phyloP scores from a whole-genome alignment of 2,888 invertebrate species.

The Morinoia aosen region DNA sequence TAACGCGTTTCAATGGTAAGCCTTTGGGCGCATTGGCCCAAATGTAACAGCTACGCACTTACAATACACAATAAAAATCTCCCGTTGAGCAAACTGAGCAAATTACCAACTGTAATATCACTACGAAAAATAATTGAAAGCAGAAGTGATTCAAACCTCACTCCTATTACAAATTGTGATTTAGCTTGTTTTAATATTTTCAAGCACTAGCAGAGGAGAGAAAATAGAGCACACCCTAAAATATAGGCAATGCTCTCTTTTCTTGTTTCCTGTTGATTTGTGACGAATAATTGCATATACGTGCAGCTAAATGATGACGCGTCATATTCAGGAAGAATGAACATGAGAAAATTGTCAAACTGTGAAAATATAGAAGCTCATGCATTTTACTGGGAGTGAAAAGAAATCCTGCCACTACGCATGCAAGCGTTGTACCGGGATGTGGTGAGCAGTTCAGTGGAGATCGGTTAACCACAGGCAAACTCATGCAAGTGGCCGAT shows the following conservation, averaged over 20 bases:
- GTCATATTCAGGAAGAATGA: neutral
- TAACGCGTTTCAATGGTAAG: neutral
- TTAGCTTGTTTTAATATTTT: neutral
- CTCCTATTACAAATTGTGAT: neutral
- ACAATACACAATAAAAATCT: neutral
- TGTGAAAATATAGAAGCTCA: neutral
- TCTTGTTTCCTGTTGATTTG: no score
- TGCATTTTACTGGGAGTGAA: neutral
- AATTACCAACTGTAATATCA: neutral
- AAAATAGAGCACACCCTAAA: neutral
- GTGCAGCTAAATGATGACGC: neutral
- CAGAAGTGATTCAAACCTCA: neutral
- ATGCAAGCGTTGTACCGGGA: neutral
- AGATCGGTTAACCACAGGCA: neutral
- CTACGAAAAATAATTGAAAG: neutral
- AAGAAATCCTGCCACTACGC: neutral
- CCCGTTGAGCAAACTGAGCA: neutral
- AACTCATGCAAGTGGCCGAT: neutral
- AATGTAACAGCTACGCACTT: neutral
- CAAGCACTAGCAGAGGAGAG: neutral
- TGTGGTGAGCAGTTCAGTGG: constrained; percentile 18
- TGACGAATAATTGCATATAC: no score
- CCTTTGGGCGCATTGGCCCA: neutral
- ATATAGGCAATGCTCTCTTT: neutral
- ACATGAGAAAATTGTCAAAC: neutral